Evolutionary conservation across 2,797 vertebrate genomes (phyloP), one percentile per base, ranked within the genome.

Genomic region (Melanotaenia maccullochi): DNA sequence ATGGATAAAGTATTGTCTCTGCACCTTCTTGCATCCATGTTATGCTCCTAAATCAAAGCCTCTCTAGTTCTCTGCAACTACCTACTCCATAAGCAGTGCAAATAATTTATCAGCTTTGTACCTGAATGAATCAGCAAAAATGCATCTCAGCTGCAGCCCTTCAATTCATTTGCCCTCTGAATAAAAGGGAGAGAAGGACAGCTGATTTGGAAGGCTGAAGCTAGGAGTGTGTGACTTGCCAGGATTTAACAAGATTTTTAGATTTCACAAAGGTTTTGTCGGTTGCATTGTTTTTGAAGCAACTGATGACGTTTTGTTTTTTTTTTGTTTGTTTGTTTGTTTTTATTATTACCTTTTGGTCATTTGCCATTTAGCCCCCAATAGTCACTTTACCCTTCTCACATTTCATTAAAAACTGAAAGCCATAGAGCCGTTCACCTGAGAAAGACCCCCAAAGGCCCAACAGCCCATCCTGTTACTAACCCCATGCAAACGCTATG

Each of bases 111-210:
- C 61, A 79, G 65, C 66, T 60, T 76, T 52, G 72, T 78, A 76
- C 73, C 68, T 87, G 74, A 66, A 77, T 87, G 82, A 90, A 82
- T 87, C 84, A 79, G 82, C 85, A 84, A 75, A 54, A 74, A 60
- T 69, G 61, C 60, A 38, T 68, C 52, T 68, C 60, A 74, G 76
- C 73, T 71, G n/a, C 67, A 57, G 22, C 14, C 35, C 57, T n/a
- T 64, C 59, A 64, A 58, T 61, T 76, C n/a, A 73, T 79, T 79
- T 73, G 49, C 55, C 76, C 64, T 82, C 66, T 81, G 68, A 65
- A 71, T 63, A 52, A 73, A 76, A 83, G 58, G 28, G 33, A 76
- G 71, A 47, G 68, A 65, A 73, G 64, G 60, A 54, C 67, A 71
- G 35, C 40, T 60, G 71, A 60, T 81, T 40, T 54, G 24, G 66